Evolutionary conservation across 2,113 vertebrate species (phyloP), one percentile per base, ranked within the genome.

Genomic region (Ceuthmochares aereus): DNA sequence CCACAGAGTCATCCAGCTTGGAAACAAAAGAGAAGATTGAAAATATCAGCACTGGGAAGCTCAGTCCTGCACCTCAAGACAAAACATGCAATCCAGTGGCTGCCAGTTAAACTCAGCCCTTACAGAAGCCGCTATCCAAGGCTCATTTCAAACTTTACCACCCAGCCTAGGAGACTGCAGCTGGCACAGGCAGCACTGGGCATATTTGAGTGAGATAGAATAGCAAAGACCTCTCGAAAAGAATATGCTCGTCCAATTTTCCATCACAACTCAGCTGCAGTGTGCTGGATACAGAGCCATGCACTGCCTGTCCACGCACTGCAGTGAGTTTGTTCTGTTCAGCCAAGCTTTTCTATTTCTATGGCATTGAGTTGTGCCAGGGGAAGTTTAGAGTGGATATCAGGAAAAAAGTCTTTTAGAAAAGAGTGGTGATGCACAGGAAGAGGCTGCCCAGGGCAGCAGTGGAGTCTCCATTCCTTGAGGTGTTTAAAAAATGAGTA

Each of bases 1-100:
- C 98, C 12, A 97, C 5, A 2, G 98, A 98, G 93, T 99, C 99
- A 93, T 99, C 99, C 98, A 99, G 98, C 99, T 98, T 98, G 89
- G 68, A 88, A 81, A 88, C 6, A 96, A 80, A 95, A 84, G 16
- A 67, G 37, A 76, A 56, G 87, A 72, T 60, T 15, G 59, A 86
- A 89, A 79, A 78, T 10, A 55, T 83, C 51, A 84, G 20, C 6
- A 59, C 14, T 40, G 37, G 42, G 76, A 88, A 94, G 40, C 34
- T 91, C 43, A 49, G 49, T n/a, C 27, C 22, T 47, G 15, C n/a
- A 8, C 32, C 60, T 55, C 58, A 47, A 49, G 58, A 51, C 16
- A 58, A 64, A 76, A 80, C 4, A 69, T 4, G 4, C 4, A 17
- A 91, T 32, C 25, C 58, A 54, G 21, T 5, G 26, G 27, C 75